These are phyloP conservation scores for Pollenia griseotomentosa DNA, from an alignment of 2,888 invertebrate species.

Conservation along the genomic window DNA sequence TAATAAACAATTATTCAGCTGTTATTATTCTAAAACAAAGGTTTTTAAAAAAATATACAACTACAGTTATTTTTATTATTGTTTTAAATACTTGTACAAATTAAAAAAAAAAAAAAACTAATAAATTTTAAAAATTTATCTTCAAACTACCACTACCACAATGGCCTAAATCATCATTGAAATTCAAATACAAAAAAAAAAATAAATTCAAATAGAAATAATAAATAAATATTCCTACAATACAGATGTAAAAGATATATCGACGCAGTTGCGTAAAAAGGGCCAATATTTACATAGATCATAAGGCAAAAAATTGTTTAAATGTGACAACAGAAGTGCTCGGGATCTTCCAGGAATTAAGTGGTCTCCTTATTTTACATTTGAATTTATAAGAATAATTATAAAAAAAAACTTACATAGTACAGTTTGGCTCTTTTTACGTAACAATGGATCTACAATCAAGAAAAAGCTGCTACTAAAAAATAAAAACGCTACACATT, in stretches of 20 bases:
- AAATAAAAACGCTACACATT: no score
- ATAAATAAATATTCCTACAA: conserved; percentile 13
- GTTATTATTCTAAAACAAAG: neutral
- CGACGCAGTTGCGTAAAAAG: neutral
- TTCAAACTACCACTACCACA: neutral
- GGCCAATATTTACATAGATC: no score
- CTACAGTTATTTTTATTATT: neutral
- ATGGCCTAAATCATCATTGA: conserved; percentile 22
- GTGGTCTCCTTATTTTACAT: no score
- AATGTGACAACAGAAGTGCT: no score
- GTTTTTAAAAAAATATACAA: neutral
- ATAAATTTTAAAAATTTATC: neutral
- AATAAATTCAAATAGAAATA: conserved; percentile 19
- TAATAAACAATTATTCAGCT: conserved; percentile 4
- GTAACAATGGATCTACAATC: no score
- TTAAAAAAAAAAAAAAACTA: neutral
- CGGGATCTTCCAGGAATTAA: no score
- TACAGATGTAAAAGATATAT: neutral
- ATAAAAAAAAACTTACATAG: no score
- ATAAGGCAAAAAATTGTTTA: no score
- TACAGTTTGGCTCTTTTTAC: no score
- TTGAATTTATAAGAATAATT: no score
- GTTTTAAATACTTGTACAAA: neutral
- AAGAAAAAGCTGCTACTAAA: no score
- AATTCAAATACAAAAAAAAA: conserved; percentile 1